phyloP scores from a whole-genome alignment of 1,140 invertebrate species.

The Hyles euphorbiae region DNA sequence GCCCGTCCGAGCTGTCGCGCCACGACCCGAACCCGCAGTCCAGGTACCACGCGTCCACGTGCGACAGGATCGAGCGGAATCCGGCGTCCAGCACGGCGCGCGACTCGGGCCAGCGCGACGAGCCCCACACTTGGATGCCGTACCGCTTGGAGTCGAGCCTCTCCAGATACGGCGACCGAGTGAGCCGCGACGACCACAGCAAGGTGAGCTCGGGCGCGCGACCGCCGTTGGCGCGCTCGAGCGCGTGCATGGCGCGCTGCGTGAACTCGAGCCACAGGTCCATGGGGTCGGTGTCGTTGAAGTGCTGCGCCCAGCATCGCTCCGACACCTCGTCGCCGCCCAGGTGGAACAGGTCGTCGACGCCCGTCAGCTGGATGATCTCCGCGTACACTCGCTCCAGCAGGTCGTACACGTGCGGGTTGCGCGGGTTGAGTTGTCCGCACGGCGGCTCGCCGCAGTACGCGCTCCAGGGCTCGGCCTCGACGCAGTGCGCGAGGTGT shows the following conservation, averaged over 20 bases:
- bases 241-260: conserved; percentile 76
- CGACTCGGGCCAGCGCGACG: conserved; percentile 85
- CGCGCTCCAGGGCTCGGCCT: conserved; percentile 84
- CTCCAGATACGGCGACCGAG: conserved; percentile 82
- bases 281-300: conserved; percentile 84
- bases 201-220: conserved; percentile 79
- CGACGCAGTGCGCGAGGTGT: conserved; percentile 83
- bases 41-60: conserved; percentile 90
- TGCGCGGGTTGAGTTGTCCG: conserved; percentile 88
- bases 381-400: conserved; percentile 81
- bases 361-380: conserved; percentile 79
- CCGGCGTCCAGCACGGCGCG: conserved; percentile 83
- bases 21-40: conserved; percentile 90
- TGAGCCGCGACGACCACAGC: conserved; percentile 88
- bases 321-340: conserved; percentile 88
- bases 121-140: conserved; percentile 85
- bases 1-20: conserved; percentile 80
- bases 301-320: conserved; percentile 83
- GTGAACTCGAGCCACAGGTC: conserved; percentile 88
- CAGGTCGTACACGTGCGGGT: conserved; percentile 83
- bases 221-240: conserved; percentile 81
- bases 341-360: conserved; percentile 84
- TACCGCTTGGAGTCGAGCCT: conserved; percentile 74
- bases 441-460: conserved; percentile 90
- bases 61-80: conserved; percentile 86